Percentiles rank a stretch among this genome's conserved stretches.
Evolutionary conservation across 2,113 vertebrate species (phyloP).

Genomic region (Melanocharis versteri): DNA sequence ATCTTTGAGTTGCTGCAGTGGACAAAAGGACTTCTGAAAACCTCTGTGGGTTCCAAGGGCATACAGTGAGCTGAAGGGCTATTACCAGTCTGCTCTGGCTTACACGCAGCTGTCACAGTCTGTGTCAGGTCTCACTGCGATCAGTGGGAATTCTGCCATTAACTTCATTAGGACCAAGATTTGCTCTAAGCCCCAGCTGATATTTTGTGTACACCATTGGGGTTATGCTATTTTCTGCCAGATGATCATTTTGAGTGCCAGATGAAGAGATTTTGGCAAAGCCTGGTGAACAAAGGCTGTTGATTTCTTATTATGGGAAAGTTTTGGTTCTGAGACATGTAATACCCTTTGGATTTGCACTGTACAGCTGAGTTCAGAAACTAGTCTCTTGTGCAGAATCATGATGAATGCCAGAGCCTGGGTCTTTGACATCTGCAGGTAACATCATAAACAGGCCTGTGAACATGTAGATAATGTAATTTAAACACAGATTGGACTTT

Average conservation of each 20-base stretch:
- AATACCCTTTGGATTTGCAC: background rate
- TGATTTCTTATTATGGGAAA: background rate
- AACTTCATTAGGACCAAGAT: background rate
- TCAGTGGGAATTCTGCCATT: conserved; percentile 8
- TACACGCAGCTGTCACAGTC: background rate
- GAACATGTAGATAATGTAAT: background rate
- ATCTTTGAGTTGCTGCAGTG: background rate
- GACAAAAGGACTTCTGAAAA: conserved; percentile 24
- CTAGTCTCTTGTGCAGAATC: background rate
- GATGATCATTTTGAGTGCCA: background rate
- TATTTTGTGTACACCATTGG: background rate
- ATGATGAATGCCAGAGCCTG: background rate
- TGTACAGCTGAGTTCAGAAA: background rate
- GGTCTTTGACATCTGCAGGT: background rate
- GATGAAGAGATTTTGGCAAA: background rate
- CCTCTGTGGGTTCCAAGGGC: background rate
- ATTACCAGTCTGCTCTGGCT: background rate
- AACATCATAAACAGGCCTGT: background rate
- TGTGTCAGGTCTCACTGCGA: background rate
- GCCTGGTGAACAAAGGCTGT: background rate
- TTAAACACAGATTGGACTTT: background rate
- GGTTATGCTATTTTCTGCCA: background rate
- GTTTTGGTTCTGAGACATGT: background rate
- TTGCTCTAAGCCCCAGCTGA: background rate
- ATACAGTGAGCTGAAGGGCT: background rate